These are phyloP conservation scores for Liodrosophila aerea DNA, from an alignment of 2,888 invertebrate genomes.

Conservation along the genomic window DNA sequence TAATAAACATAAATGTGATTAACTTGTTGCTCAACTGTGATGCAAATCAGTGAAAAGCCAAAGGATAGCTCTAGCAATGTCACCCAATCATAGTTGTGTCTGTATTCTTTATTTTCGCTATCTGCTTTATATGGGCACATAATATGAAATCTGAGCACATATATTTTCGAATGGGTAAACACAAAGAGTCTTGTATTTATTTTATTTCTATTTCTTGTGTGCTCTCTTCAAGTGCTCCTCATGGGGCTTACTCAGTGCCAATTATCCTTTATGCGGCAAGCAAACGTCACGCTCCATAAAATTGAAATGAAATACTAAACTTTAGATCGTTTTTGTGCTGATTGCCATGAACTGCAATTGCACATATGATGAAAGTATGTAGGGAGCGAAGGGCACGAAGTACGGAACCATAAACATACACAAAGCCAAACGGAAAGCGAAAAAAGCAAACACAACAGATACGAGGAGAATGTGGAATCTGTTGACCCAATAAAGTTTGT, in stretches of 20 bases:
- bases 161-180: constrained; percentile 1
- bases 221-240: constrained; percentile 8
- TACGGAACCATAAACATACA: constrained; percentile 54
- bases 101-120: constrained; percentile 9
- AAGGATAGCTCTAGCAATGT: constrained; percentile 2
- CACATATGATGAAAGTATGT: constrained; percentile 36
- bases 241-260: constrained; percentile 41
- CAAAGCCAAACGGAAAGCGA: constrained; percentile 19
- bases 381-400: not conserved
- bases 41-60: constrained; percentile 6
- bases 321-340: constrained; percentile 61
- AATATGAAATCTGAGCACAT: constrained; percentile 6
- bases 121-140: constrained; percentile 5
- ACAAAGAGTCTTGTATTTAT: too few species aligned
- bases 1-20: too few species aligned
- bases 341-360: constrained; percentile 76
- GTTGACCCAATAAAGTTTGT: constrained; percentile 65
- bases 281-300: constrained; percentile 71
- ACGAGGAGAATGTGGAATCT: constrained; percentile 18
- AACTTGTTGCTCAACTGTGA: not conserved
- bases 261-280: constrained; percentile 61
- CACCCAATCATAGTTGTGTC: constrained; percentile 3
- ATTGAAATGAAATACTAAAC: constrained; percentile 73
- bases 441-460: constrained; percentile 4
- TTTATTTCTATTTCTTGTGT: constrained; percentile 5